phyloP scores from a whole-genome alignment of 2,113 vertebrate species.

The Aegypius monachus region DNA sequence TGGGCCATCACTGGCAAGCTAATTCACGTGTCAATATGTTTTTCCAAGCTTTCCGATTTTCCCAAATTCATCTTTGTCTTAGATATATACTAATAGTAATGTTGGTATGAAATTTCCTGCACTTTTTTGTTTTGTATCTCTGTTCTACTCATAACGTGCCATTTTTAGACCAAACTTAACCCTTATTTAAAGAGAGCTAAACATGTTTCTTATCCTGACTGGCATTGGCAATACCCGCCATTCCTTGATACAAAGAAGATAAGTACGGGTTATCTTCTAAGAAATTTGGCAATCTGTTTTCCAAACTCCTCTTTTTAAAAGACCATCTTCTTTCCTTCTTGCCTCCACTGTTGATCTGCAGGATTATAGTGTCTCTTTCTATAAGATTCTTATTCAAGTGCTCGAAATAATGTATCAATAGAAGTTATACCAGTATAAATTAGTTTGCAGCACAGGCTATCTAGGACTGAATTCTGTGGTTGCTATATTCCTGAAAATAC shows the following conservation, averaged over 20 bases:
- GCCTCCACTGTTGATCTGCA: background rate
- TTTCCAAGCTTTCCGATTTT: background rate
- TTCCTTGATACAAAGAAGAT: background rate
- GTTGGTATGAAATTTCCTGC: background rate
- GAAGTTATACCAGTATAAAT: background rate
- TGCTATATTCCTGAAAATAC: background rate
- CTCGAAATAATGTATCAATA: background rate
- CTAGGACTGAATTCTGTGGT: background rate
- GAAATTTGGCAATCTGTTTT: accelerated
- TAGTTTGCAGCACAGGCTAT: background rate
- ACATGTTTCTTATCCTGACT: background rate
- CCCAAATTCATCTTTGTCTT: background rate
- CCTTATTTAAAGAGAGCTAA: background rate
- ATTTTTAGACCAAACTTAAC: background rate
- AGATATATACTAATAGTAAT: background rate
- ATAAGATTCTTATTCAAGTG: background rate
- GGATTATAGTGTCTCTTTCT: background rate
- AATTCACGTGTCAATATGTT: background rate
- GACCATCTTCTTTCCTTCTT: background rate
- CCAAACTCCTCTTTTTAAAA: background rate
- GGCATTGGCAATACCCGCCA: background rate
- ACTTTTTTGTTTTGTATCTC: background rate
- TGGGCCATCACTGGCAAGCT: background rate
- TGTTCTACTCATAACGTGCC: background rate
- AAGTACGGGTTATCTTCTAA: background rate